These are phyloP conservation scores for Phymanthus crucifer DNA, from an alignment of 92 coral and sea anemone species.

Conservation along the genomic window DNA sequence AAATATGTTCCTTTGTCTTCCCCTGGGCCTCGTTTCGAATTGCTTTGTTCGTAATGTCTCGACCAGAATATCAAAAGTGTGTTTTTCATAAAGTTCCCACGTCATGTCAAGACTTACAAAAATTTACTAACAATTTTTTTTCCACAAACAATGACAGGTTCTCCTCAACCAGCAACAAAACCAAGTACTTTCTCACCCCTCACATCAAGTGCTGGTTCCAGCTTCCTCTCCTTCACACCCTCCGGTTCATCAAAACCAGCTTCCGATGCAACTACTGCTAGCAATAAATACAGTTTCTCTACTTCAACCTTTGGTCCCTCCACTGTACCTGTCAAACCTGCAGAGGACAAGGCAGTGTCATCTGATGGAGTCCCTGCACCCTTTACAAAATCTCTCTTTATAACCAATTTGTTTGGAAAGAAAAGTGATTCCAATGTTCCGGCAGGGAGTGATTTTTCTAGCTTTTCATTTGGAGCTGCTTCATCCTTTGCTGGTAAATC, in stretches of 20 bases:
- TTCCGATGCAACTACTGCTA: background rate
- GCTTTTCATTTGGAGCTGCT: background rate
- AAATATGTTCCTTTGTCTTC: too few relatives aligned
- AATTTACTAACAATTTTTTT: background rate
- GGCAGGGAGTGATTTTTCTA: background rate
- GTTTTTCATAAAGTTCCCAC: too few relatives aligned
- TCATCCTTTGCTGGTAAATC: background rate
- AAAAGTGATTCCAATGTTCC: background rate
- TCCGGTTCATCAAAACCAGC: background rate
- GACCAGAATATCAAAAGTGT: too few relatives aligned
- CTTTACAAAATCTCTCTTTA: background rate
- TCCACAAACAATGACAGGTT: background rate
- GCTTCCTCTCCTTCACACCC: background rate
- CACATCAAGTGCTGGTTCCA: background rate
- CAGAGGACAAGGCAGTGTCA: background rate
- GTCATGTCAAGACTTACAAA: too few relatives aligned
- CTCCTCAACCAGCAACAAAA: background rate
- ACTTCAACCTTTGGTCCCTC: background rate
- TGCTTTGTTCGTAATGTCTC: too few relatives aligned
- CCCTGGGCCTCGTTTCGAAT: too few relatives aligned
- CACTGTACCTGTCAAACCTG: background rate
- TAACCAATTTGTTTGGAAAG: background rate
- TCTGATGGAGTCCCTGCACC: background rate
- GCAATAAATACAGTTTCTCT: background rate
- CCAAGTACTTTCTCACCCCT: background rate